Conservation (phyloP, 2,113 vertebrate species). For the Labeo catla region DNA sequence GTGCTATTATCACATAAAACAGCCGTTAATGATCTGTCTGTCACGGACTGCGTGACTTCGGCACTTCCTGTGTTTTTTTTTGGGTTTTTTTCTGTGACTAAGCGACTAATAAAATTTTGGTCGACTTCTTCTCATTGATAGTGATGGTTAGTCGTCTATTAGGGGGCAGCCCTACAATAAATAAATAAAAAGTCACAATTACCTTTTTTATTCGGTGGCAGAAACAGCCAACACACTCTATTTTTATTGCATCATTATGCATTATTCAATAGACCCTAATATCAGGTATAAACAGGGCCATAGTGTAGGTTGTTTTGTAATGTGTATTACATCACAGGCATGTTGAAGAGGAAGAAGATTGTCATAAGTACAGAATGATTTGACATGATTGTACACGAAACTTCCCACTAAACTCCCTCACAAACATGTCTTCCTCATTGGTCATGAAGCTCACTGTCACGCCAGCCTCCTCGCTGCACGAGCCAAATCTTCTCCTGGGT, state of each 20-base stretch:
- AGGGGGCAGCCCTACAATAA: too few species aligned
- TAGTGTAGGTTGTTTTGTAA: conserved; percentile 21
- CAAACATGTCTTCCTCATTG: conserved; percentile 20
- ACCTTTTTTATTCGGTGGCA: too few species aligned
- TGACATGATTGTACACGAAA: conserved; percentile 12
- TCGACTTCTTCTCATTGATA: too few species aligned
- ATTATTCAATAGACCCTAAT: background rate
- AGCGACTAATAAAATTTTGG: too few species aligned
- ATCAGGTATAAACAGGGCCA: background rate
- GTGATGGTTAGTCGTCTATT: too few species aligned
- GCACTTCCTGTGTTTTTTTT: too few species aligned
- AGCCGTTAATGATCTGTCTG: too few species aligned
- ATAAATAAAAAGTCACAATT: too few species aligned
- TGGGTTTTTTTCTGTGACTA: too few species aligned
- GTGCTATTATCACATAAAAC: too few species aligned
- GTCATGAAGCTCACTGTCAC: background rate
- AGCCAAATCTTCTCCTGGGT: conserved; percentile 12
- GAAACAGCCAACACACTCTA: too few species aligned
- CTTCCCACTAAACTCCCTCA: conserved; percentile 39
- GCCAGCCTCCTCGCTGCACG: conserved; percentile 4
- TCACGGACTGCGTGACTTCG: too few species aligned
- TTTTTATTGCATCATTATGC: background rate
- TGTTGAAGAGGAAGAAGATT: conserved; percentile 15
- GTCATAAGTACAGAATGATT: background rate
- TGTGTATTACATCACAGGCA: background rate